Evolutionary conservation across 2,888 invertebrate genomes (phyloP).

Genomic region (Diploptera punctata): DNA sequence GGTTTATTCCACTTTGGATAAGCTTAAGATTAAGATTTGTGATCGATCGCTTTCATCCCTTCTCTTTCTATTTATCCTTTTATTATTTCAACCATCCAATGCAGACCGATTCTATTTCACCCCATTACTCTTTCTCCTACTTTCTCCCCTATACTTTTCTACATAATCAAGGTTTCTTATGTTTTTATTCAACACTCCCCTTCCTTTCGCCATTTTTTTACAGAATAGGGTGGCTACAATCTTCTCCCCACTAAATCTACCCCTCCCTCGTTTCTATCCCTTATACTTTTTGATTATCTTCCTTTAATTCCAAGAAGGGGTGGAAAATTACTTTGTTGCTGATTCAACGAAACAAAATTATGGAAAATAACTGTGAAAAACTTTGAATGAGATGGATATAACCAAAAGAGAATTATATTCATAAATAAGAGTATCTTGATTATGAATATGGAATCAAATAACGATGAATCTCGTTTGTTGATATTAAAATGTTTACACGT

Average conservation of each 20-base stretch:
- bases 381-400: too few relatives aligned
- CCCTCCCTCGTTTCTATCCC: constrained; percentile 6
- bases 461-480: too few relatives aligned
- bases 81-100: not conserved
- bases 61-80: not conserved
- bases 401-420: too few relatives aligned
- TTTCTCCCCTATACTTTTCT: constrained; percentile 2
- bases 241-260: not conserved
- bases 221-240: constrained; percentile 13
- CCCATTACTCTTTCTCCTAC: not conserved
- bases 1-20: too few relatives aligned
- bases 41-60: not conserved
- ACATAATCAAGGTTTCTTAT: constrained; percentile 21
- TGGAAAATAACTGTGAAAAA: not conserved
- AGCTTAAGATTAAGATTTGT: too few relatives aligned
- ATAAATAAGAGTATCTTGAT: too few relatives aligned
- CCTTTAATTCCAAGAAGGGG: constrained; percentile 27
- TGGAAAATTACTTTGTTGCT: constrained; percentile 14
- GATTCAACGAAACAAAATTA: constrained; percentile 13
- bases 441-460: too few relatives aligned
- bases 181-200: constrained; percentile 16
- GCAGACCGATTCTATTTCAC: not conserved
- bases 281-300: constrained; percentile 29
- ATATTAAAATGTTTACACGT: too few relatives aligned
- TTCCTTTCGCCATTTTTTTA: constrained; percentile 13